Percentiles rank a stretch among this genome's conserved stretches.
phyloP scores from a whole-genome alignment of 2,888 invertebrate species.

The Trimorus sp. region DNA sequence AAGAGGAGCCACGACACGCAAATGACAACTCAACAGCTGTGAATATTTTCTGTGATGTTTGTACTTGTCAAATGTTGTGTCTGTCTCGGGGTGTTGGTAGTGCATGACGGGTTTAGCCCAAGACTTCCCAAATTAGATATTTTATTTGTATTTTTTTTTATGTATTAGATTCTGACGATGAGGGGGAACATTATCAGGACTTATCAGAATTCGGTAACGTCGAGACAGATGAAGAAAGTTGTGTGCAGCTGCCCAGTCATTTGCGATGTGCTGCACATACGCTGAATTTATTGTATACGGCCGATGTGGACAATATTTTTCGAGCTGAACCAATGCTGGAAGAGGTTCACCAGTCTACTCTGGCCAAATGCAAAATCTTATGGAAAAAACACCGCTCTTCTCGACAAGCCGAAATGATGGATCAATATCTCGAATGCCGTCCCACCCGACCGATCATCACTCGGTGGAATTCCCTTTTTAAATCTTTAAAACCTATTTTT shows the following conservation, averaged over 20 bases:
- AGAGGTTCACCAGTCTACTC: neutral
- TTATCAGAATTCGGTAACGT: neutral
- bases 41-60: too few relatives aligned
- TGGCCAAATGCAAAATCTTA: neutral
- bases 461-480: constrained; percentile 1
- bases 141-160: too few relatives aligned
- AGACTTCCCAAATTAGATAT: too few relatives aligned
- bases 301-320: neutral
- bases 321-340: neutral
- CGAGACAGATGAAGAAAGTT: neutral
- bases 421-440: neutral
- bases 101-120: too few relatives aligned
- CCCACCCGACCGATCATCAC: neutral
- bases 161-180: neutral
- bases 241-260: neutral
- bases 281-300: constrained; percentile 1
- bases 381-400: neutral
- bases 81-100: too few relatives aligned
- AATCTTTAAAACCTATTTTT: neutral
- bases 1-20: too few relatives aligned
- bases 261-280: constrained; percentile 9
- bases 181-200: neutral
- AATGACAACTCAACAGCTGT: too few relatives aligned
- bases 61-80: too few relatives aligned
- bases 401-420: neutral